A percentile compares a stretch with the other conserved stretches of the same genome.
These are phyloP conservation scores for Isoperla grammatica DNA, from an alignment of 2,888 invertebrate species.

Conservation along the genomic window DNA sequence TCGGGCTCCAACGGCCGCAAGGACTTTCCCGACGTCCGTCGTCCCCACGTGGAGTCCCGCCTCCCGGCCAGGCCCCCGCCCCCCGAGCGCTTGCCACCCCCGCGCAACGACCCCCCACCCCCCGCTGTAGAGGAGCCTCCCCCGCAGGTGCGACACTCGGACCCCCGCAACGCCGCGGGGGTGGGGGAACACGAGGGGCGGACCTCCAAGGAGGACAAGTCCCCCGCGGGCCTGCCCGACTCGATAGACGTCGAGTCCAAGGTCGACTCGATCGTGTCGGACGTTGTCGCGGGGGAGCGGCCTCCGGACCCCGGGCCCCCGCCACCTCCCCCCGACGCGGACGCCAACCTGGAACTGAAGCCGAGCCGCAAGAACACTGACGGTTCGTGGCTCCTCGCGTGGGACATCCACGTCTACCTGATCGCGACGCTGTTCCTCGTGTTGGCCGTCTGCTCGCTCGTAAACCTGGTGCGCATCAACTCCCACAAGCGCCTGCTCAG, in stretches of 20 bases:
- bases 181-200: slow-evolving; percentile 12
- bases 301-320: slow-evolving; percentile 41
- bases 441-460: slow-evolving; percentile 76
- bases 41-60: slow-evolving; percentile 63
- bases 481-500: slow-evolving; percentile 81
- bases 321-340: slow-evolving; percentile 37
- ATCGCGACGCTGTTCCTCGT: slow-evolving; percentile 80
- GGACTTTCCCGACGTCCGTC: slow-evolving; percentile 54
- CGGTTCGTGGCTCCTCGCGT: slow-evolving; percentile 66
- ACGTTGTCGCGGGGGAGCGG: slow-evolving; percentile 36
- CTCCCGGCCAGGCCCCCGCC: slow-evolving; percentile 38
- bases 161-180: slow-evolving; percentile 16
- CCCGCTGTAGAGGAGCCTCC: slow-evolving; percentile 7
- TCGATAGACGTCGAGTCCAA: slow-evolving; percentile 13
- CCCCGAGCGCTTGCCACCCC: slow-evolving; percentile 5
- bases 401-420: slow-evolving; percentile 87
- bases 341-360: background rate
- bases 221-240: background rate
- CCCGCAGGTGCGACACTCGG: slow-evolving; percentile 3
- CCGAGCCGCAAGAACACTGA: slow-evolving; percentile 7
- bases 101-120: slow-evolving; percentile 16
- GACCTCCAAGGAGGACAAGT: background rate
- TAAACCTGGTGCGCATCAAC: slow-evolving; percentile 80
- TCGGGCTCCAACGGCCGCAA: slow-evolving; percentile 81
- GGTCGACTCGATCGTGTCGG: background rate